These are phyloP conservation scores for Tonatia bakeri DNA, from an alignment of 2,113 vertebrate species.

Conservation along the genomic window DNA sequence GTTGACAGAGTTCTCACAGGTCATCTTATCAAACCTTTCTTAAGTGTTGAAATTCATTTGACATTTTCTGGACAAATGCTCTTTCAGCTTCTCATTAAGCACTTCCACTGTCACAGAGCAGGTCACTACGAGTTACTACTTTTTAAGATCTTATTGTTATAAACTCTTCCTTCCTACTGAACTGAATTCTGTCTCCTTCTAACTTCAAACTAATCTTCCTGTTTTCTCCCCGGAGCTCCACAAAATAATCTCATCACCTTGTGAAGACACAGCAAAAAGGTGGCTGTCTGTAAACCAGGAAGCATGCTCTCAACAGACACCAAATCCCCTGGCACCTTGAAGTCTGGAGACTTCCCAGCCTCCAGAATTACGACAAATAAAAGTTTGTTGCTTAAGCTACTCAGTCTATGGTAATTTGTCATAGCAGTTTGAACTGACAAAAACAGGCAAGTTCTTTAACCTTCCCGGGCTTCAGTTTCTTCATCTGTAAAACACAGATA, in stretches of 20 bases:
- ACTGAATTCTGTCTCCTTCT: background rate
- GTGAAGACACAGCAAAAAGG: background rate
- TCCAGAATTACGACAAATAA: background rate
- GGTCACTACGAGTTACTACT: background rate
- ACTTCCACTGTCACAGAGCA: background rate
- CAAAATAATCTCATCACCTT: background rate
- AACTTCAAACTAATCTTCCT: background rate
- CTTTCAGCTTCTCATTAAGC: constrained; percentile 7
- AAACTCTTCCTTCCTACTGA: background rate
- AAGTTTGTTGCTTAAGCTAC: background rate
- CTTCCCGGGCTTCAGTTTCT: background rate
- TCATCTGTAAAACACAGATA: background rate
- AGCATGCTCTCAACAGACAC: background rate
- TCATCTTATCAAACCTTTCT: background rate
- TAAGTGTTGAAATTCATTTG: background rate
- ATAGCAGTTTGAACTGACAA: background rate
- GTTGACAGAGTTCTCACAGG: background rate
- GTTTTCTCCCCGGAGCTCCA: background rate
- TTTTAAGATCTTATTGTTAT: background rate
- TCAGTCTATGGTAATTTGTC: background rate
- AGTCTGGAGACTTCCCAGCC: background rate
- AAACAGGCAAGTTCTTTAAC: background rate
- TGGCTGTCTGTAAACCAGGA: background rate
- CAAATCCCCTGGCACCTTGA: background rate
- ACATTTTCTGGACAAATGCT: background rate